phyloP scores from a whole-genome alignment of 2,797 vertebrate genomes.

The Rhinogobio ventralis region DNA sequence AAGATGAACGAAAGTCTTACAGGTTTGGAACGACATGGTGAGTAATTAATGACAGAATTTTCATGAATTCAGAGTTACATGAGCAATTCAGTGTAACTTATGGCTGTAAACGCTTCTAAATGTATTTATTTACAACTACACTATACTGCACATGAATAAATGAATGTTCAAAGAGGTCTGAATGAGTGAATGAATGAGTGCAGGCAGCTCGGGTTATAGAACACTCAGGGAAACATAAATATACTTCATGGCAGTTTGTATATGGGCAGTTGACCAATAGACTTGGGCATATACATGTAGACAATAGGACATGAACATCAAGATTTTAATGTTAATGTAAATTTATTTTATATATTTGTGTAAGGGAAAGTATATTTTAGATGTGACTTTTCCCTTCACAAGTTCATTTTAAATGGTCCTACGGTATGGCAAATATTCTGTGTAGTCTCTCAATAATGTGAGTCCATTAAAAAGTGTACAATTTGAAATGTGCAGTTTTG shows the following conservation, averaged over 20 bases:
- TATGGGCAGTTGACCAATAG: neutral
- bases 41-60: too few relatives aligned
- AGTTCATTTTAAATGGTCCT: neutral
- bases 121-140: slow-evolving; percentile 10
- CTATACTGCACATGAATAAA: slow-evolving; percentile 25
- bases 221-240: slow-evolving; percentile 42
- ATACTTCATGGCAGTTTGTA: neutral
- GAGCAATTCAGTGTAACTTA: neutral
- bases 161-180: slow-evolving; percentile 4
- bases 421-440: neutral
- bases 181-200: slow-evolving; percentile 58
- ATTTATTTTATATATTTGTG: too few relatives aligned
- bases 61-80: neutral
- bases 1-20: too few relatives aligned
- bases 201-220: slow-evolving; percentile 61
- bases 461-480: neutral
- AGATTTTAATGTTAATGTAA: neutral
- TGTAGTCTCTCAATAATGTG: neutral
- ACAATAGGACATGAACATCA: neutral
- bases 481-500: neutral
- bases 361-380: too few relatives aligned
- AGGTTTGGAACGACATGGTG: too few relatives aligned
- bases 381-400: neutral
- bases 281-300: too few relatives aligned
- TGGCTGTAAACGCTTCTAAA: neutral